Evolutionary conservation across 2,888 invertebrate genomes (phyloP).

Genomic region (Drosophila mercatorum): DNA sequence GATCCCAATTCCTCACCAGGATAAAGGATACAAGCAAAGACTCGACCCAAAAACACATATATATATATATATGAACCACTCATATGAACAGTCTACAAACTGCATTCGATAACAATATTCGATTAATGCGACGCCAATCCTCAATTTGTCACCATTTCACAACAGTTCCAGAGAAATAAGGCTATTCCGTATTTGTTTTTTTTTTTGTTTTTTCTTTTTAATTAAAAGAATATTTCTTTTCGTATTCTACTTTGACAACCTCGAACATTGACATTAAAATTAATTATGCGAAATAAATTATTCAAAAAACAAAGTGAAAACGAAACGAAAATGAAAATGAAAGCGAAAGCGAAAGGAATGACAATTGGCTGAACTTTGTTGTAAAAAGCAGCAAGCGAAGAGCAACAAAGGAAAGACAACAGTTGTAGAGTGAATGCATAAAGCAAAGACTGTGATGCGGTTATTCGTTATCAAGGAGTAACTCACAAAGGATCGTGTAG

Average conservation of each 20-base stretch:
- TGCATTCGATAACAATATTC: slow-evolving; percentile 17
- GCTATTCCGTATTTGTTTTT: slow-evolving; percentile 1
- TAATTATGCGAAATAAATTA: slow-evolving; percentile 42
- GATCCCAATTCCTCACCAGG: slow-evolving; percentile 8
- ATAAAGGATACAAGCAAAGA: slow-evolving; percentile 24
- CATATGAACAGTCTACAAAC: background rate
- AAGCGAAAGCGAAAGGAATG: slow-evolving; percentile 20
- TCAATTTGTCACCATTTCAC: background rate
- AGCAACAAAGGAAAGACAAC: background rate
- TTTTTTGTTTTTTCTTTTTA: background rate
- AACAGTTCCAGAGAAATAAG: background rate
- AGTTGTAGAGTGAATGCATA: slow-evolving; percentile 6
- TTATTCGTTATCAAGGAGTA: background rate
- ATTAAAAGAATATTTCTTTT: background rate
- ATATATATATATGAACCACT: background rate
- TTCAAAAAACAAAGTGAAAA: slow-evolving; percentile 35
- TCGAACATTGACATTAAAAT: slow-evolving; percentile 22
- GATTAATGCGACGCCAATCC: background rate
- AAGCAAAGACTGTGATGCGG: background rate
- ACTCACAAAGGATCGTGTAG: background rate
- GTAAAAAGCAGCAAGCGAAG: background rate
- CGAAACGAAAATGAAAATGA: slow-evolving; percentile 43
- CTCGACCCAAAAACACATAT: background rate
- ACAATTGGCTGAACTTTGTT: slow-evolving; percentile 23
- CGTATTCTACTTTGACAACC: slow-evolving; percentile 8